Evolutionary conservation across 2,888 invertebrate genomes (phyloP).

Genomic region (Limnephilus lunatus): DNA sequence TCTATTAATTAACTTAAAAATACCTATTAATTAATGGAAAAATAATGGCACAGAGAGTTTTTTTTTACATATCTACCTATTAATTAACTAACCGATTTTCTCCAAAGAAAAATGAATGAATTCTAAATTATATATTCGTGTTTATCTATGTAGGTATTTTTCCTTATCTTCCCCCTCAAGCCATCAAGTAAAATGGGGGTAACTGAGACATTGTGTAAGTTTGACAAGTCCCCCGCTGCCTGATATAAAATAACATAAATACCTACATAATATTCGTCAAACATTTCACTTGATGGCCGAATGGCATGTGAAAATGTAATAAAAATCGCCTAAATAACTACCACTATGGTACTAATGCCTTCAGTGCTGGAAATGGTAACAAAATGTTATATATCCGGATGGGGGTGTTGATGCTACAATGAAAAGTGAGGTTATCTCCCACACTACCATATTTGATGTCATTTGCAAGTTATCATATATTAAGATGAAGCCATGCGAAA

Average conservation of each 20-base stretch:
- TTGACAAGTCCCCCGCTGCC: constrained; percentile 4
- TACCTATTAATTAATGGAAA: no score
- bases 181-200: not conserved
- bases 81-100: not conserved
- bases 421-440: no score
- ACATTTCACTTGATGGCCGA: constrained; percentile 36
- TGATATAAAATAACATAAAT: not conserved
- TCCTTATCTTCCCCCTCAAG: not conserved
- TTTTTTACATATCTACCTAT: no score
- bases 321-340: constrained; percentile 47
- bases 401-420: not conserved
- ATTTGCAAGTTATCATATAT: no score
- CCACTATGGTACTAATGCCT: not conserved
- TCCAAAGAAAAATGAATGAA: not conserved
- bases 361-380: not conserved
- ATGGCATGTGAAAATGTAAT: constrained; percentile 57
- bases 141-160: not conserved
- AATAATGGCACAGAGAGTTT: no score
- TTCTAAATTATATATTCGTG: not conserved
- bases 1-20: no score
- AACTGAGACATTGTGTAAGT: constrained; percentile 7
- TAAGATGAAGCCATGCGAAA: no score
- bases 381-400: not conserved
- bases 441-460: no score
- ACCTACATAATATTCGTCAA: not conserved